Conservation (phyloP, 2,888 invertebrate species). For the Scrobipalpa atriplicella region DNA sequence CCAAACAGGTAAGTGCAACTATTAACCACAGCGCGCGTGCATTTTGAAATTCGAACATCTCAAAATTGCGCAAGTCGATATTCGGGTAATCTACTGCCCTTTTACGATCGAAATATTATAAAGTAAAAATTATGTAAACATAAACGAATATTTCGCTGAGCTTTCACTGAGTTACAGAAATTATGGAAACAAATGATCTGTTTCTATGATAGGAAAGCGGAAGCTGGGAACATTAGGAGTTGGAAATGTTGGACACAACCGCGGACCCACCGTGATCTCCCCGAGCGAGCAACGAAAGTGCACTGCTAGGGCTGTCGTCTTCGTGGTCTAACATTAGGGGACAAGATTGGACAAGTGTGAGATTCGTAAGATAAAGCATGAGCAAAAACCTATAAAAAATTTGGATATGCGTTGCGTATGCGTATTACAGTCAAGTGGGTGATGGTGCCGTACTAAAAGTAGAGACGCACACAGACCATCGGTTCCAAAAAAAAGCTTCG, state of each 20-base stretch:
- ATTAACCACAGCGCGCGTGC: background rate
- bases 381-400: too few species aligned
- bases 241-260: slow-evolving; percentile 6
- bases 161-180: slow-evolving; percentile 24
- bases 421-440: too few species aligned
- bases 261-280: slow-evolving; percentile 28
- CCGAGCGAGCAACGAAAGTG: slow-evolving; percentile 21
- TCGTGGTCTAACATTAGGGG: too few species aligned
- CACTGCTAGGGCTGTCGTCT: background rate
- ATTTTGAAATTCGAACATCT: background rate
- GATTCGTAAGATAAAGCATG: too few species aligned
- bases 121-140: slow-evolving; percentile 7
- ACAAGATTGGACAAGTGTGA: too few species aligned
- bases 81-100: background rate
- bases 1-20: background rate
- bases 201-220: slow-evolving; percentile 24
- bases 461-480: too few species aligned
- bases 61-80: slow-evolving; percentile 3
- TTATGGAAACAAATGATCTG: slow-evolving; percentile 23
- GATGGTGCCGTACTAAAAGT: too few species aligned
- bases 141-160: slow-evolving; percentile 2
- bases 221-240: slow-evolving; percentile 26
- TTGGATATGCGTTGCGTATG: too few species aligned
- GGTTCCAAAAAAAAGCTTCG: too few species aligned
- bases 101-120: background rate